Percentiles rank a stretch among this genome's conserved stretches.
These are phyloP conservation scores for Strigops habroptila DNA, from an alignment of 2,113 vertebrate species.

Conservation along the genomic window DNA sequence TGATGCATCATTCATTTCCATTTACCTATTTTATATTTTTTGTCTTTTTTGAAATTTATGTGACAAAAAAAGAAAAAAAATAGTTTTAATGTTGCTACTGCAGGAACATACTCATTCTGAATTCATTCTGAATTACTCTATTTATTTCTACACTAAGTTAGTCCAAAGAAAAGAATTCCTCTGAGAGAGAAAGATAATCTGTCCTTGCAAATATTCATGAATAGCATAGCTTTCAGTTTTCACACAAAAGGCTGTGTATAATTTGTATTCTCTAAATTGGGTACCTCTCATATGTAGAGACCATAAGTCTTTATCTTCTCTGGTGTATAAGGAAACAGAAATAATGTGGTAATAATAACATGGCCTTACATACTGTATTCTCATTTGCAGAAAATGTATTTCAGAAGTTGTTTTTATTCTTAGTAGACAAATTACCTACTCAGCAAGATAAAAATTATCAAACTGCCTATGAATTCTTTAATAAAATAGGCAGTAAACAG, in stretches of 20 bases:
- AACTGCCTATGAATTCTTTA: background rate
- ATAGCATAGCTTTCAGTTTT: background rate
- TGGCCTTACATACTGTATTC: background rate
- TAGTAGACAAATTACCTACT: background rate
- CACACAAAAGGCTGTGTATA: background rate
- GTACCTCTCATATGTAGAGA: background rate
- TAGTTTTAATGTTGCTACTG: background rate
- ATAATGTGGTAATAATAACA: background rate
- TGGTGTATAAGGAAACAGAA: background rate
- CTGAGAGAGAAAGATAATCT: background rate
- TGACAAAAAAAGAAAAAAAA: background rate
- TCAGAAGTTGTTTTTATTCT: background rate
- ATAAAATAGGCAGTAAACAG: background rate
- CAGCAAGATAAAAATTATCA: background rate
- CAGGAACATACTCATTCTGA: background rate
- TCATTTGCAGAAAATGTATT: background rate
- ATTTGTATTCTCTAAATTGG: background rate
- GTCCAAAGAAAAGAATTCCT: background rate
- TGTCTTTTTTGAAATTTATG: background rate
- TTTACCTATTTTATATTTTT: background rate
- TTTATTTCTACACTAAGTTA: background rate
- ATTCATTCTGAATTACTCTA: background rate
- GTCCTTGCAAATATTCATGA: background rate
- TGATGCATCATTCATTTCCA: background rate
- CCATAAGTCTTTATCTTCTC: background rate